Evolutionary conservation across 2,888 invertebrate species (phyloP), one percentile per base, ranked within the genome.

Genomic region (Philonicus albiceps): DNA sequence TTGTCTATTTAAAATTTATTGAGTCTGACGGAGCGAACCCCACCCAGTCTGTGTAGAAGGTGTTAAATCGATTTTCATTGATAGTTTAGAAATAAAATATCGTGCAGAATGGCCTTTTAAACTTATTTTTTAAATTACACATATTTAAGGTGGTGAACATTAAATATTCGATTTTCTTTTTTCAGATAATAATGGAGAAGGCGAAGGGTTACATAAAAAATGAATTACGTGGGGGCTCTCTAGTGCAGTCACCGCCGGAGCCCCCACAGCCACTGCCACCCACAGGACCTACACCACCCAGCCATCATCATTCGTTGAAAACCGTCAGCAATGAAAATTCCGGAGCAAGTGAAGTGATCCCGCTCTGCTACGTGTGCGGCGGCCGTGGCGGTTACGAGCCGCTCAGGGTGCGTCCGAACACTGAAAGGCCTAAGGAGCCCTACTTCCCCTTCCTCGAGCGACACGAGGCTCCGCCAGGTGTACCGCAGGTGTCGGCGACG

Each of bases 361-460:
- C 91, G 87, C 90, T 94, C 87, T 96, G 96, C 91, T 96, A 94
- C 90, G 95, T 96, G 34, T 97, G 97, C 92, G 97, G 96, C 88
- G 95, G 94, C 78, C 93, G 94, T 88, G 95, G 95, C 88, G 94
- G 94, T 88, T 93, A 93, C 53, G 94, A 95, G 88, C 93, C 94
- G 90, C 90, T 96, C 81, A 93, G 94, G 88, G 94, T 95, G 76
- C 95, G 95, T 91, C 95, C 95, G 87, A 94, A 95, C 89, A 93
- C 94, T 86, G 95, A 95, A 89, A 94, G 95, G 88, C 94, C 95
- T 87, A 93, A 94, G 86, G 96, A 97, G 91, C 96, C 98, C 11
- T 97, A 96, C 92, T 98, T 98, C 93, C 97, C 98, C 80, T 98
- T 98, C 93, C 93, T 98, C 91, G 97, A 97, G 90, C 95, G 96